Evolutionary conservation across 2,797 vertebrate species (phyloP), one percentile per base, ranked within the genome.

Genomic region (Sebastolobus alascanus): DNA sequence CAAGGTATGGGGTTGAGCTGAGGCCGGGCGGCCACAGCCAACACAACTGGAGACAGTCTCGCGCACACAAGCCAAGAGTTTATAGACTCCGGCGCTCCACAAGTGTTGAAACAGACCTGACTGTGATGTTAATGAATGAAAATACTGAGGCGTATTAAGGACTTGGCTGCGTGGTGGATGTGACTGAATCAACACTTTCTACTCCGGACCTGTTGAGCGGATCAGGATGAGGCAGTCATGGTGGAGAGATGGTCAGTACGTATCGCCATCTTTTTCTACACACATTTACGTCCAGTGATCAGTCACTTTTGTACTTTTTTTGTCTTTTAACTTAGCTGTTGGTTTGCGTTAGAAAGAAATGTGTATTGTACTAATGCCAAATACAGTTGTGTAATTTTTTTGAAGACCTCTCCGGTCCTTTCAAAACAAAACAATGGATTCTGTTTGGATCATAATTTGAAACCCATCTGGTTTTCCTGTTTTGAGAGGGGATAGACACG

Each of bases 1-100:
- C 98, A 97, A 91, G 96, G 96, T 2, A 92, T 96, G 89, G 97
- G 96, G 58, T 95, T 96, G 84, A 98, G 97, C 95, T 98, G 96
- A 98, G 93, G 83, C 69, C 64, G 5, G 69, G 65, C 72, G 4
- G 35, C 50, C 58, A 3, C 83, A 5, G 70, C 52, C 55, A 7
- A 12, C 84, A 43, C 68, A 35, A n/a, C 68, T 40, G 75, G 68
- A 75, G 25, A 79, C 69, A 11, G 22, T 87, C 61, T 80, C 56
- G 2, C 22, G 60, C 33, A 59, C 68, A 60, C 65, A 33, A 75
- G 80, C 73, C 64, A 25, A 77, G 75, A 74, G 86, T 86, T 90
- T 77, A 87, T 66, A 37, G 29, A 77, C 75, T 70, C n/a, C 55
- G 14, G 40, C 63, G 33, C 50, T 4, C 69, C 79, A 35, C 77